These are phyloP conservation scores for Aplodontia rufa DNA, from an alignment of 2,113 vertebrate species.

Conservation along the genomic window DNA sequence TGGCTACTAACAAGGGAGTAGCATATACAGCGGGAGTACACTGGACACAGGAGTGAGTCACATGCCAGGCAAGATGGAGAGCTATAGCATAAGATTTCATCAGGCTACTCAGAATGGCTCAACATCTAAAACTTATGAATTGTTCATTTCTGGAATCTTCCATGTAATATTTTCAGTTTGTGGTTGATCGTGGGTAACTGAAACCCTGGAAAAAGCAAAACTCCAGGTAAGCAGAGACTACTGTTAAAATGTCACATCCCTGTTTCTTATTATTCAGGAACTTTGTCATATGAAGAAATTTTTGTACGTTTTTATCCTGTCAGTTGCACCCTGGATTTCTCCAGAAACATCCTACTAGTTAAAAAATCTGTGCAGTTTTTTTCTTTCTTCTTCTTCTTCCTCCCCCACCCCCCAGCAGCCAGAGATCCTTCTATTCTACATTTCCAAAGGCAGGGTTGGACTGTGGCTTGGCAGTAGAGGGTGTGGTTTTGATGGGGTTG, in stretches of 20 bases:
- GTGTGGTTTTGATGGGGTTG: conserved; percentile 64
- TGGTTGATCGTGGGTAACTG: not conserved
- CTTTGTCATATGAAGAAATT: not conserved
- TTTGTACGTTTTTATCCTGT: not conserved
- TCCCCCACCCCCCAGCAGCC: not conserved
- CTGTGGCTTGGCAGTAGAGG: conserved; percentile 75
- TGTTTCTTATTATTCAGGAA: not conserved
- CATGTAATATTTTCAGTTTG: not conserved
- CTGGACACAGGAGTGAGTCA: not conserved
- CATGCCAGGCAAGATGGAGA: not conserved
- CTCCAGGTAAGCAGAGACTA: not conserved
- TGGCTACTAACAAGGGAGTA: not conserved
- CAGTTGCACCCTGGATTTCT: not conserved
- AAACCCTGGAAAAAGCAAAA: conserved; percentile 45
- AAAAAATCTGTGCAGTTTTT: not conserved
- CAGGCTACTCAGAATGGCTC: not conserved
- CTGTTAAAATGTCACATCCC: not conserved
- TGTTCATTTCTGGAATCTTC: conserved; percentile 51
- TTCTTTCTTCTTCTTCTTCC: too few relatives aligned
- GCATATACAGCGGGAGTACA: fast-evolving
- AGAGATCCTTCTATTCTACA: conserved; percentile 45
- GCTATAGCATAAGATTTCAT: not conserved
- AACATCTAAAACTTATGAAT: not conserved
- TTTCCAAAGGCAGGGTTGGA: conserved; percentile 64
- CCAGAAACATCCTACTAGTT: conserved; percentile 1